phyloP scores from a whole-genome alignment of 2,797 vertebrate species.

The Platalea minor region DNA sequence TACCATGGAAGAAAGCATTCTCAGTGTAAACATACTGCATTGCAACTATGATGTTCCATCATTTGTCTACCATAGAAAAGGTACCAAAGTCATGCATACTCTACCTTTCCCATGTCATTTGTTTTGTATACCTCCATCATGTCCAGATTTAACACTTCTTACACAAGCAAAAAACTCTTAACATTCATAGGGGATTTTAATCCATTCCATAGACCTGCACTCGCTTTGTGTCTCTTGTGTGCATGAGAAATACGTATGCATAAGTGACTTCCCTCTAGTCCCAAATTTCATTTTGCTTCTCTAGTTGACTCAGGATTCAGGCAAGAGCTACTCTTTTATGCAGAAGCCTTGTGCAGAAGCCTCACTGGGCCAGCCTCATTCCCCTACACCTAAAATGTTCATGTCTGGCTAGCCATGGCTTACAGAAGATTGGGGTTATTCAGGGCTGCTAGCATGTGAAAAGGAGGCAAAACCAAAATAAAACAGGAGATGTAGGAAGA shows the following conservation, averaged over 20 bases:
- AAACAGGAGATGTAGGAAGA: background rate
- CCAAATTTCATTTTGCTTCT: background rate
- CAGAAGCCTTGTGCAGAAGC: background rate
- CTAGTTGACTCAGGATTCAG: background rate
- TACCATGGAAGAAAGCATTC: background rate
- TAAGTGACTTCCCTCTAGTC: background rate
- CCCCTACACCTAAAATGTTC: background rate
- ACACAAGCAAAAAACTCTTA: background rate
- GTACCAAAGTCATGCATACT: background rate
- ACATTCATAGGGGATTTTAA: background rate
- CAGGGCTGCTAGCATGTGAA: background rate
- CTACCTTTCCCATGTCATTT: background rate
- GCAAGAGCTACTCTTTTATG: background rate
- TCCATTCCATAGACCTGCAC: background rate
- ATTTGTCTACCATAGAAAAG: background rate
- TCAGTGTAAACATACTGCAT: background rate
- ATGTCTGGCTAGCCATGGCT: background rate
- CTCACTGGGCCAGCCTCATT: background rate
- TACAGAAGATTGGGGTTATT: background rate
- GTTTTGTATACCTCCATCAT: background rate
- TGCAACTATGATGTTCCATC: background rate
- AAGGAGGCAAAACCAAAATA: background rate
- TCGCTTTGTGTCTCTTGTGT: background rate
- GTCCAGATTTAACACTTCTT: background rate
- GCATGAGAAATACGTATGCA: background rate